Evolutionary conservation across 2,797 vertebrate genomes (phyloP).

Genomic region (Eremophila alpestris): DNA sequence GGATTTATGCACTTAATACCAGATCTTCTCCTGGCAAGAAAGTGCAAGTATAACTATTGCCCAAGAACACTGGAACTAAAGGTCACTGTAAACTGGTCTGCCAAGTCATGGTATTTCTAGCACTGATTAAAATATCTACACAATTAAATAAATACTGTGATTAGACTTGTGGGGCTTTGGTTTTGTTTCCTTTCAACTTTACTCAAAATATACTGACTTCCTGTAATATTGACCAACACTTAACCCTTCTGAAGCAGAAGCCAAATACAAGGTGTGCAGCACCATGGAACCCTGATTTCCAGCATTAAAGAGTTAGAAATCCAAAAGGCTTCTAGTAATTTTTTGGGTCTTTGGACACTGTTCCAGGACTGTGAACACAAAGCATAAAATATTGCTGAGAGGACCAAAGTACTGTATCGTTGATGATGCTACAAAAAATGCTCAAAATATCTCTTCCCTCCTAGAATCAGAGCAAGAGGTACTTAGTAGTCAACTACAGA

Average conservation of each 20-base stretch:
- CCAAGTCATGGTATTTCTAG: constrained; percentile 56
- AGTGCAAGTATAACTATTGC: constrained; percentile 39
- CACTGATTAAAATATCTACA: constrained; percentile 46
- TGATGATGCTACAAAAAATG: constrained; percentile 1
- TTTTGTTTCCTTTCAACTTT: constrained; percentile 49
- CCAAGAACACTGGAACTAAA: constrained; percentile 39
- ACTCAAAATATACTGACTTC: constrained; percentile 18
- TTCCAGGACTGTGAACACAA: not conserved
- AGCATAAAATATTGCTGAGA: not conserved
- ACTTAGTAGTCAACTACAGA: not conserved
- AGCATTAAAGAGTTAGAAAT: not conserved
- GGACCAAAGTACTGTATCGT: not conserved
- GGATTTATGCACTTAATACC: constrained; percentile 53
- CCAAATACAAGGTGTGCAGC: constrained; percentile 28
- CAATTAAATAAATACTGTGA: constrained; percentile 66
- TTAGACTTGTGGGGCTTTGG: constrained; percentile 47
- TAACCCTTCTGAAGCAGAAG: constrained; percentile 50
- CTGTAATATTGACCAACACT: constrained; percentile 8
- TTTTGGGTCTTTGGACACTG: constrained; percentile 53
- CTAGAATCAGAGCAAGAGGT: not conserved
- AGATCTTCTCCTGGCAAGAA: constrained; percentile 23
- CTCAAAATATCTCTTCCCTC: not conserved
- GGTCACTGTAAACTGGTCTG: constrained; percentile 57
- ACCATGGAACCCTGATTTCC: constrained; percentile 36
- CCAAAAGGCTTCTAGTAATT: not conserved